These are phyloP conservation scores for Anas platyrhynchos DNA, from an alignment of 2,113 vertebrate species.

Conservation along the genomic window DNA sequence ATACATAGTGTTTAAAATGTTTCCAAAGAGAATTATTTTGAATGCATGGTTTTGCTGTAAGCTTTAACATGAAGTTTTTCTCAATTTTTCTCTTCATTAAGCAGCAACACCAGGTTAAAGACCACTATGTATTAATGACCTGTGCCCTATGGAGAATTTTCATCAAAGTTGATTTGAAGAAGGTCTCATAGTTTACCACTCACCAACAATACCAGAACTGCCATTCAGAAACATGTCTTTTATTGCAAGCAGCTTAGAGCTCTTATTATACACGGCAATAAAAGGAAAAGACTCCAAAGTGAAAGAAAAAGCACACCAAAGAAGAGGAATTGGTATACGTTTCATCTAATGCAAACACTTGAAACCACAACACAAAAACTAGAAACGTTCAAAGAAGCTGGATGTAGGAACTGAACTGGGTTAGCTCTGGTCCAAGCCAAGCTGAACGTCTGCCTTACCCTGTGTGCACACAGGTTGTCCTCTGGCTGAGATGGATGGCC, in stretches of 20 bases:
- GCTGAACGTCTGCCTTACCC: neutral
- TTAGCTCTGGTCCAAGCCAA: neutral
- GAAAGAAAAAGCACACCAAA: neutral
- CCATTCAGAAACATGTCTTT: accelerated
- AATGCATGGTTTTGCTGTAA: constrained; percentile 21
- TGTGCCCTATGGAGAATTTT: neutral
- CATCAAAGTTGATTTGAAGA: neutral
- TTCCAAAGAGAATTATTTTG: constrained; percentile 50
- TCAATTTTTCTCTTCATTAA: neutral
- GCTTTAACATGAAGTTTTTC: neutral
- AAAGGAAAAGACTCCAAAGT: neutral
- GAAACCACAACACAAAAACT: constrained; percentile 26
- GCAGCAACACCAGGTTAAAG: neutral
- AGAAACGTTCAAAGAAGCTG: neutral
- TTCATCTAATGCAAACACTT: neutral
- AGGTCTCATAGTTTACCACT: neutral
- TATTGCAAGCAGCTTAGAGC: neutral
- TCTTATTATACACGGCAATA: neutral
- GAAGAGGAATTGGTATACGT: neutral
- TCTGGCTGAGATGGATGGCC: neutral
- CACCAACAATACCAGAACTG: neutral
- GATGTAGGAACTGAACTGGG: neutral
- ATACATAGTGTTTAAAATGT: constrained; percentile 38
- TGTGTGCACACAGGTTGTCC: neutral
- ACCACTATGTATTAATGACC: neutral